Evolutionary conservation across 2,113 vertebrate species (phyloP), one percentile per base, ranked within the genome.

Genomic region (Dromas ardeola): DNA sequence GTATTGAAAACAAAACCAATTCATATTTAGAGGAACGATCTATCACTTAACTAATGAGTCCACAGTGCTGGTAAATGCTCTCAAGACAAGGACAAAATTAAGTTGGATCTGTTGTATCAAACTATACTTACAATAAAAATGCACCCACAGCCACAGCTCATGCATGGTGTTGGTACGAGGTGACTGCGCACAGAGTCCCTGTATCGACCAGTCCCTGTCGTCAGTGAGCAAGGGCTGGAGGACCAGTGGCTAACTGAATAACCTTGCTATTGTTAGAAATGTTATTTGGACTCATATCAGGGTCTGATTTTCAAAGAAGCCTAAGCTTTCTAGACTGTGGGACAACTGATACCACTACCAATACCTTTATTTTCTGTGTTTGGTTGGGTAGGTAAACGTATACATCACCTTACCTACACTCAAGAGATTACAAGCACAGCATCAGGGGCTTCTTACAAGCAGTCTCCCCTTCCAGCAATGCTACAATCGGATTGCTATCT

Each of bases 171-270:
- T 59, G 13, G 13, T 32, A 30, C 25, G n/a, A 56, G 43, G 62
- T 2, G 23, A 86, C 40, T 71, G 32, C 22, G 42, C 1, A 4
- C 7, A 17, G 11, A 59, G 21, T 16, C 8, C 23, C 43, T 67
- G 0, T 1, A 32, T 29, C 42, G 8, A 45, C 8, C 23, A 47
- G 15, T 22, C 32, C 42, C 32, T 58, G 21, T 9, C 2, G 1
- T 8, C 34, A 56, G 13, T 7, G 49, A 83, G 62, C 0, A 6
- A 90, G 32, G 53, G n/a, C 61, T 74, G 38, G 17, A 77, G 11
- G 18, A 65, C 7, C 14, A 69, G 9, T 2, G 23, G 30, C 13
- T 70, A 59, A 70, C 38, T 43, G 32, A 94, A 14, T 49, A 88
- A 30, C 36, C 49, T n/a, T n/a, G 40, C 23, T 34, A 25, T 23